Evolutionary conservation across 2,797 vertebrate species (phyloP).

Genomic region (Hoplostethus atlanticus): DNA sequence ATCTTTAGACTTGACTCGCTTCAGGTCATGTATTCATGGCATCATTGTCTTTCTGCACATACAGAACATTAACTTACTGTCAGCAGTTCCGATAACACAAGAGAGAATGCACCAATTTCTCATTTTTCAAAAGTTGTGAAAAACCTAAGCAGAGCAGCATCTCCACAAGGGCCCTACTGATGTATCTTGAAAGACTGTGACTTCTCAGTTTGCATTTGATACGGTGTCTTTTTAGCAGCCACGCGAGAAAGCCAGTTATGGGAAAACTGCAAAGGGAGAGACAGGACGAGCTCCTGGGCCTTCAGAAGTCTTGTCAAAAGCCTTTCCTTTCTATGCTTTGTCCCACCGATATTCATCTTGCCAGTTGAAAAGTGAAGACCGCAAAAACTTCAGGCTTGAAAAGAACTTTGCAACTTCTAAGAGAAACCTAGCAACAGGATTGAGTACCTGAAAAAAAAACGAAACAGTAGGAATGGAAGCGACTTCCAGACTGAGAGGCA

Average conservation of each 20-base stretch:
- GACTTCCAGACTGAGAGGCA: conserved; percentile 67
- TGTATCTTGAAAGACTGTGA: conserved; percentile 82
- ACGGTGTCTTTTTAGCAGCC: conserved; percentile 77
- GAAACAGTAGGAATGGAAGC: conserved; percentile 73
- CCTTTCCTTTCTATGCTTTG: conserved; percentile 79
- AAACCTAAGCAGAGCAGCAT: conserved; percentile 79
- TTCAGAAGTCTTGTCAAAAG: conserved; percentile 84
- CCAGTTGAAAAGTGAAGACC: conserved; percentile 81
- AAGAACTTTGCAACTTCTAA: conserved; percentile 83
- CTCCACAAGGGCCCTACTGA: conserved; percentile 79
- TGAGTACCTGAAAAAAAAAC: conserved; percentile 71
- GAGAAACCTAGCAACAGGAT: conserved; percentile 78
- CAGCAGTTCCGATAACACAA: conserved; percentile 73
- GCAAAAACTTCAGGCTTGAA: conserved; percentile 81
- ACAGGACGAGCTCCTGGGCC: conserved; percentile 81
- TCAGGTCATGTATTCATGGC: conserved; percentile 60
- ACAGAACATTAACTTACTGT: conserved; percentile 73
- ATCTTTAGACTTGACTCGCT: conserved; percentile 49
- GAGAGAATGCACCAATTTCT: conserved; percentile 74
- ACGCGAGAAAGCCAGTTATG: conserved; percentile 79
- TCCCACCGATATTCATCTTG: conserved; percentile 84
- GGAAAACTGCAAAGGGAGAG: conserved; percentile 78
- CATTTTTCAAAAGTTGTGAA: conserved; percentile 77
- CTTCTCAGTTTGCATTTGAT: conserved; percentile 85
- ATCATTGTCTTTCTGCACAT: conserved; percentile 38